Percentiles rank a stretch among this genome's conserved stretches.
Conservation (phyloP, 2,888 invertebrate species). For the Eupithecia centaureata region DNA sequence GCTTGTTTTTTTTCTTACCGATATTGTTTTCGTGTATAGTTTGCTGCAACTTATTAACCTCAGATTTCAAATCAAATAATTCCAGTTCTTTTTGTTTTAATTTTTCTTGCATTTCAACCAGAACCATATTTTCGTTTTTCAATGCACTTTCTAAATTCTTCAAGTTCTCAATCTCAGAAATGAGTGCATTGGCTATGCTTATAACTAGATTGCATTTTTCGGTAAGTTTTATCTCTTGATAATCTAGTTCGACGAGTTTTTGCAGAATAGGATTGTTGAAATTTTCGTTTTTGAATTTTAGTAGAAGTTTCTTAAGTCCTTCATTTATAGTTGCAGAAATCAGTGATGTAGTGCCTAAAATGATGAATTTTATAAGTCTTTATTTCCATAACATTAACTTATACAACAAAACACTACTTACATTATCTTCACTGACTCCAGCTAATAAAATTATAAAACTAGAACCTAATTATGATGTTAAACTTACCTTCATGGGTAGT, state of each 20-base stretch:
- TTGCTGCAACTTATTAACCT: conserved; percentile 53
- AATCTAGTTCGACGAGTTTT: conserved; percentile 41
- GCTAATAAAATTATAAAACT: not conserved
- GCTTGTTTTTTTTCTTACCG: conserved; percentile 48
- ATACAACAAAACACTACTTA: too few species aligned
- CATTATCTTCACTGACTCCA: not conserved
- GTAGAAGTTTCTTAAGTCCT: conserved; percentile 49
- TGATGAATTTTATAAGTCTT: not conserved
- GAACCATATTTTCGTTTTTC: conserved; percentile 47
- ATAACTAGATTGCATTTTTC: conserved; percentile 51
- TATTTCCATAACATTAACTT: not conserved
- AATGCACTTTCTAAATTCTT: conserved; percentile 51
- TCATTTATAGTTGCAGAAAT: conserved; percentile 44
- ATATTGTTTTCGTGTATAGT: conserved; percentile 49
- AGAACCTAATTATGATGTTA: not conserved
- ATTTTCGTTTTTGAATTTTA: conserved; percentile 46
- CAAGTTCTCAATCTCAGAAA: conserved; percentile 49
- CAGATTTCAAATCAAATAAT: conserved; percentile 49
- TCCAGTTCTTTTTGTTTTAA: conserved; percentile 53
- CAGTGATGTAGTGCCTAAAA: conserved; percentile 48
- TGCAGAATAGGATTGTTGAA: conserved; percentile 27
- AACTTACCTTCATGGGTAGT: conserved; percentile 53
- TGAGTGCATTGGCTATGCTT: conserved; percentile 50
- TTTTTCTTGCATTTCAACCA: conserved; percentile 48
- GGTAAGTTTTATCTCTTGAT: conserved; percentile 23